phyloP scores from a whole-genome alignment of 1,140 invertebrate species.

The Ceratosolen fusciceps region DNA sequence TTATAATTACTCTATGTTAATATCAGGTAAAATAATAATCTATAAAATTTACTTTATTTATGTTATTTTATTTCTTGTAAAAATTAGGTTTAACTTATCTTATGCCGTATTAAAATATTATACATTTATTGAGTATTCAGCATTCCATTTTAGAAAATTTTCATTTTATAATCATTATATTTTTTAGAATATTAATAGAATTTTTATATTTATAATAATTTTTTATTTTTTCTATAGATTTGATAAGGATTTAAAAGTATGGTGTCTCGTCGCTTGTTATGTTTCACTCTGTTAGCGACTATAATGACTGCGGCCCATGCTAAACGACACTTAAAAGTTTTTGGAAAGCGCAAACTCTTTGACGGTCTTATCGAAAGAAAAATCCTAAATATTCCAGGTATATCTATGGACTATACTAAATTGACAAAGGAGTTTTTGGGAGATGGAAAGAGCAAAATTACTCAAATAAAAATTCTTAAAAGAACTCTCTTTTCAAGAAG shows the following conservation, averaged over 20 bases:
- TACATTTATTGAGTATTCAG: no score
- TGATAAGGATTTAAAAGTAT: background rate
- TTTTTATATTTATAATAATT: no score
- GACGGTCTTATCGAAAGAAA: background rate
- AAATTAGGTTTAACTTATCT: no score
- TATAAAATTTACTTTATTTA: no score
- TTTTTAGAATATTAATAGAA: no score
- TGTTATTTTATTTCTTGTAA: no score
- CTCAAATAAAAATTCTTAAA: background rate
- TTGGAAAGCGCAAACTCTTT: background rate
- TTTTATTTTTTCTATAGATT: no score
- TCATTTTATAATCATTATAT: no score
- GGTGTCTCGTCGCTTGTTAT: background rate
- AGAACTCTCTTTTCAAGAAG: background rate
- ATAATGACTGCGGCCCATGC: background rate
- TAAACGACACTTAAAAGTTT: background rate
- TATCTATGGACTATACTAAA: background rate
- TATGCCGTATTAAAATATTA: no score
- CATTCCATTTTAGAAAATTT: no score
- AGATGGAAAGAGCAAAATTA: background rate
- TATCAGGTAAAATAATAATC: no score
- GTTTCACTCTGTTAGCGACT: background rate
- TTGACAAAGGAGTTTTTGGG: background rate
- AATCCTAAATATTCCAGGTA: background rate
- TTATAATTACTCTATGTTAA: no score